Evolutionary conservation across 2,797 vertebrate genomes (phyloP), one percentile per base, ranked within the genome.

Genomic region (Cossypha dichroa): DNA sequence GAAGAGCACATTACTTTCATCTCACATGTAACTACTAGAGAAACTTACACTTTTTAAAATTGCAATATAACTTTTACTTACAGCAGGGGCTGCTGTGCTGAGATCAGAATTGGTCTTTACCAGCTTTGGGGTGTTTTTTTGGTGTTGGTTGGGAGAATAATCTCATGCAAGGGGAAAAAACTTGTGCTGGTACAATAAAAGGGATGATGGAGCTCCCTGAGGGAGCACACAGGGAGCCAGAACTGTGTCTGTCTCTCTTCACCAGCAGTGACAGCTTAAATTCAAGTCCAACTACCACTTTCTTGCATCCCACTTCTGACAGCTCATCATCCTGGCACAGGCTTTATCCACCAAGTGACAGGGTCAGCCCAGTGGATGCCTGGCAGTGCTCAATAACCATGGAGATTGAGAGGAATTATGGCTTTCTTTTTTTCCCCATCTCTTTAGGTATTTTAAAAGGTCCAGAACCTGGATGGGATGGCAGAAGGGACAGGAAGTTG

Each of bases 351-450:
- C 67, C 40, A 33, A 91, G 78, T 64, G 74, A 8, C 41, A 41
- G 82, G 62, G 55, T 62, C 78, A 93, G 66, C 62, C 52, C 46
- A 13, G 22, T 15, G 41, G 41, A 6, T 49, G 54, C 75, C 79
- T 45, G 52, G 68, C 38, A 34, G 1, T 41, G 22, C 70, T 91
- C 67, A 9, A 0, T 75, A 70, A 67, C 66, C 84, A n/a, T 66
- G 56, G 73, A 77, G 51, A 31, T 17, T 38, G 46, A 36, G 34
- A 85, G 33, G n/a, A 92, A 26, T 29, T 4, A 33, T 18, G 20
- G 3, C 5, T 67, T 34, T 8, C 22, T 55, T 34, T n/a, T 7
- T 7, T 2, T 0, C 17, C 10, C 49, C 3, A 4, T 2, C 8
- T 23, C 25, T 59, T 75, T 15, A 73, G n/a, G 58, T 78, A 11